Evolutionary conservation across 2,113 vertebrate species (phyloP).

Genomic region (Nesogale talazaci): DNA sequence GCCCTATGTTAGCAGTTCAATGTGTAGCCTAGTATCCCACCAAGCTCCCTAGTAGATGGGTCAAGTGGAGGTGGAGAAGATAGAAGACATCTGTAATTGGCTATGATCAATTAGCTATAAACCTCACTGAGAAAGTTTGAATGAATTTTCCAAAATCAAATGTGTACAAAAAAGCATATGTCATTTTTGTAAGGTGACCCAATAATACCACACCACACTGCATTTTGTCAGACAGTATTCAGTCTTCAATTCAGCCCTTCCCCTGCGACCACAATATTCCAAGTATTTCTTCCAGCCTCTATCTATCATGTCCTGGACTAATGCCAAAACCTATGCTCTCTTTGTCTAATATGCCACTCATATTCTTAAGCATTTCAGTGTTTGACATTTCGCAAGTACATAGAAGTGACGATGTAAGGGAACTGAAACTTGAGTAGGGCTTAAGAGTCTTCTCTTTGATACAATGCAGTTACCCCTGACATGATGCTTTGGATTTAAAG

Average conservation of each 20-base stretch:
- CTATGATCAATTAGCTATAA: too few relatives aligned
- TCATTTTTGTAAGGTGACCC: background rate
- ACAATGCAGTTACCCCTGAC: background rate
- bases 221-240: slow-evolving; percentile 22
- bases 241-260: slow-evolving; percentile 36
- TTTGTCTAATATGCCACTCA: background rate
- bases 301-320: background rate
- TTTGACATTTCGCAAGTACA: background rate
- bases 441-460: background rate
- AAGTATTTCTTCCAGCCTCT: slow-evolving; percentile 14
- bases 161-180: background rate
- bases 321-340: background rate
- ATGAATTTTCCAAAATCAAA: background rate
- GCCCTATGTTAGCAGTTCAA: too few relatives aligned
- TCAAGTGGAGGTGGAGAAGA: too few relatives aligned
- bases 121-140: too few relatives aligned
- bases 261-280: background rate
- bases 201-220: background rate
- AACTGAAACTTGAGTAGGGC: background rate
- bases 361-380: background rate
- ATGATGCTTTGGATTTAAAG: background rate
- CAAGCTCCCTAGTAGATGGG: too few relatives aligned
- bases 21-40: too few relatives aligned
- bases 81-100: too few relatives aligned
- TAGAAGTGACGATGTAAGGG: background rate